Evolutionary conservation across 2,888 invertebrate genomes (phyloP).

Genomic region (Drosophila picticornis): DNA sequence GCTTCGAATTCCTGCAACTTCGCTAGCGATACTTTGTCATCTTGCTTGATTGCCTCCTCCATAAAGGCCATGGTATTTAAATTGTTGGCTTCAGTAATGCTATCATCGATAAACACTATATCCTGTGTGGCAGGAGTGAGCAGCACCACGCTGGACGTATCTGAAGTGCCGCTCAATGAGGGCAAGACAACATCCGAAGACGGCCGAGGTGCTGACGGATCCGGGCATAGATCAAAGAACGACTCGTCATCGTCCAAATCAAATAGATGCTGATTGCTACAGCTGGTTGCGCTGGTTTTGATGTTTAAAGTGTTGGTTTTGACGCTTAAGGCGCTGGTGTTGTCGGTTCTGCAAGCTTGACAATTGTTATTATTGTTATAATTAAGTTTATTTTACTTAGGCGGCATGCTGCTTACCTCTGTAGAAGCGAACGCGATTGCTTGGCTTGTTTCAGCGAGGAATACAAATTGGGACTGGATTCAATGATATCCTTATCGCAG

Average conservation of each 20-base stretch:
- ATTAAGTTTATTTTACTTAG: background rate
- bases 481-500: constrained; percentile 72
- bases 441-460: constrained; percentile 55
- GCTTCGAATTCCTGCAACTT: constrained; percentile 73
- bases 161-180: constrained; percentile 31
- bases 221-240: constrained; percentile 39
- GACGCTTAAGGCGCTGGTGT: constrained; percentile 45
- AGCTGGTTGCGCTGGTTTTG: constrained; percentile 7
- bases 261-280: constrained; percentile 43
- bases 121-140: constrained; percentile 82
- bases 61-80: constrained; percentile 78
- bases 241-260: constrained; percentile 64
- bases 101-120: constrained; percentile 82
- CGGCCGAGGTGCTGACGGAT: constrained; percentile 23
- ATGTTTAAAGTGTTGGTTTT: constrained; percentile 5
- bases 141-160: constrained; percentile 74
- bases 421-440: constrained; percentile 59
- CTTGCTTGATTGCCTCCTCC: constrained; percentile 61
- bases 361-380: constrained; percentile 31
- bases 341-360: constrained; percentile 75
- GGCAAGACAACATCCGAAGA: constrained; percentile 25
- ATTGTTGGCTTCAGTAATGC: constrained; percentile 39
- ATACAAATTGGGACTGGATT: constrained; percentile 77
- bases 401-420: constrained; percentile 59
- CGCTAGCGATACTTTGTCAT: constrained; percentile 60